Conservation (phyloP, 2,888 invertebrate genomes). For the Rotaria macrura region DNA sequence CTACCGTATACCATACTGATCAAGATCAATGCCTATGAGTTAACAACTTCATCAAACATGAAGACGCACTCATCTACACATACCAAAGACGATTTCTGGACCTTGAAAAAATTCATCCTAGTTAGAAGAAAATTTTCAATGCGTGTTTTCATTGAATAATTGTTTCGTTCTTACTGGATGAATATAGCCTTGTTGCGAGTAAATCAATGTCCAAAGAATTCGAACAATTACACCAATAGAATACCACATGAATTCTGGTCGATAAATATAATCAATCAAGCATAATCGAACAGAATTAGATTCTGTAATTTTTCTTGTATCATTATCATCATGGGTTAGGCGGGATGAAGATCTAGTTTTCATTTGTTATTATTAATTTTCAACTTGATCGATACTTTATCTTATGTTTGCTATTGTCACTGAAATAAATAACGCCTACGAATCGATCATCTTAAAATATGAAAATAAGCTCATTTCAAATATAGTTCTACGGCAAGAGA, state of each 20-base stretch:
- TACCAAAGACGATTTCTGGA: slow-evolving; percentile 29
- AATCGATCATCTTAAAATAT: neutral
- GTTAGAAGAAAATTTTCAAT: neutral
- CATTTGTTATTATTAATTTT: neutral
- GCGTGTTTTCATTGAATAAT: neutral
- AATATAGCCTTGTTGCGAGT: slow-evolving; percentile 26
- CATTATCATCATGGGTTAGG: neutral
- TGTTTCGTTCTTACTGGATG: slow-evolving; percentile 31
- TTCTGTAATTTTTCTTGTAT: neutral
- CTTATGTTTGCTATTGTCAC: neutral
- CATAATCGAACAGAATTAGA: neutral
- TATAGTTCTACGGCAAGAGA: no score
- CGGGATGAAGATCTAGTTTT: neutral
- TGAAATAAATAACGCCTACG: neutral
- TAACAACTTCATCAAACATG: no score
- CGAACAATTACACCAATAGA: neutral
- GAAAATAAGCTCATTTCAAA: no score
- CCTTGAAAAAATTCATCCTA: slow-evolving; percentile 33
- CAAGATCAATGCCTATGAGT: no score
- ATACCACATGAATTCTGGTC: neutral
- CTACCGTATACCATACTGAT: no score
- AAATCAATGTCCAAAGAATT: neutral
- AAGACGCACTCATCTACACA: neutral
- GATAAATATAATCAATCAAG: neutral
- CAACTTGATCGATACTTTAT: neutral